Conservation (phyloP, 2,113 vertebrate genomes). For the Rattus norvegicus region GRCr8 NC_086030.1:44448001-44448500, state of each 20-base stretch:
- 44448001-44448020: not conserved
- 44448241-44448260: not conserved
- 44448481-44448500: not conserved
- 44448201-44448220: not conserved
- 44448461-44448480: no score
- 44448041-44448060: not conserved
- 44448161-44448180: not conserved
- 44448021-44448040: not conserved
- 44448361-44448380: not conserved
- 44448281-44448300: not conserved
- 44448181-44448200: not conserved
- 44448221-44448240: not conserved
- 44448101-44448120: not conserved
- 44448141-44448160: not conserved
- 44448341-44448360: not conserved
- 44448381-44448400: not conserved
- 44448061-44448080: no score
- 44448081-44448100: rapidly evolving
- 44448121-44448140: not conserved
- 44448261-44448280: not conserved
- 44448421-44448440: not conserved
- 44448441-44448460: not conserved
- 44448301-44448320: not conserved
- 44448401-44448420: not conserved
- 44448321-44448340: not conserved